Conservation (phyloP, 2,113 vertebrate genomes). For the Cacatua alba region DNA sequence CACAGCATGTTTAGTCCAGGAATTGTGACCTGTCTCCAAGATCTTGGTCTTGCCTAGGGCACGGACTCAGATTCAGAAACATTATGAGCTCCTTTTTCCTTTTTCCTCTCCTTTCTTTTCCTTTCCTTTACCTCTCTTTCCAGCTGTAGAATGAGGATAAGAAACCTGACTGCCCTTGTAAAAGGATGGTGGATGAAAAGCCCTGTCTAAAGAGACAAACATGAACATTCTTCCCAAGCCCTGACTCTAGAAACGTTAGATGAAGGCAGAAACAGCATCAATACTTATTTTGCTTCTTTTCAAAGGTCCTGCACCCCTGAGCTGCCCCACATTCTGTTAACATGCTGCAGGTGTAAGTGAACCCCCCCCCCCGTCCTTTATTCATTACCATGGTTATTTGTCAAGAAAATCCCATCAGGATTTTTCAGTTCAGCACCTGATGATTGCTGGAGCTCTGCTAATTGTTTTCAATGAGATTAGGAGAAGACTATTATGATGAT, state of each 20-base stretch:
- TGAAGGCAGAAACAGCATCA: conserved; percentile 13
- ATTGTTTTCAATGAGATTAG: conserved; percentile 41
- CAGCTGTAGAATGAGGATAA: background rate
- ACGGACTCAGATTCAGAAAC: background rate
- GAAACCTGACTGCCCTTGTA: background rate
- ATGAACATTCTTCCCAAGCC: background rate
- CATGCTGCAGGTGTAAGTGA: background rate
- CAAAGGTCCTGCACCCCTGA: background rate
- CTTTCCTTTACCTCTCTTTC: background rate
- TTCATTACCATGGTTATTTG: background rate
- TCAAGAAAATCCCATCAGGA: conserved; percentile 1
- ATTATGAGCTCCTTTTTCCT: background rate
- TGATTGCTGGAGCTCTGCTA: conserved; percentile 26
- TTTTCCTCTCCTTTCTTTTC: background rate
- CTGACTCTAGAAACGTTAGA: background rate
- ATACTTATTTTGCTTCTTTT: background rate
- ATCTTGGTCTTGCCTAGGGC: background rate
- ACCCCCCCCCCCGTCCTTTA: background rate
- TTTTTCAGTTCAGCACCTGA: conserved; percentile 17
- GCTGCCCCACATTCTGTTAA: conserved; percentile 10
- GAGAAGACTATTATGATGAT: background rate
- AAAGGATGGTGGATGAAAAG: background rate
- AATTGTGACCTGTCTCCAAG: background rate
- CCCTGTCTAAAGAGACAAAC: background rate
- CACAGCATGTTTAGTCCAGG: background rate